Evolutionary conservation across 1,140 invertebrate species (phyloP).

Genomic region (Apocrypta bakeri): DNA sequence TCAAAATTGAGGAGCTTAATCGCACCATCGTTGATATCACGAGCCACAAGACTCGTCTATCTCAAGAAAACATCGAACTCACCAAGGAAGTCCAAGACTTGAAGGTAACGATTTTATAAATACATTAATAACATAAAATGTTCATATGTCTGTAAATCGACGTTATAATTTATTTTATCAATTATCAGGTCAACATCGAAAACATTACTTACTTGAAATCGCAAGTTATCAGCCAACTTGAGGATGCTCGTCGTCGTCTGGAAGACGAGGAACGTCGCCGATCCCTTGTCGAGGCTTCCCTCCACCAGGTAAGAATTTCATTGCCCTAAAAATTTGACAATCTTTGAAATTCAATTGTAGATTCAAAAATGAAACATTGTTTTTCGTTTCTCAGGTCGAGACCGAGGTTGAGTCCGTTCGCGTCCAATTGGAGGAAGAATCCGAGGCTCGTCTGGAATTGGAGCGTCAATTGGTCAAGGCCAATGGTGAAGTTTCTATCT

Average conservation of each 20-base stretch:
- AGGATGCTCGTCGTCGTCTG: conserved; percentile 92
- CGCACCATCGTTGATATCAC: conserved; percentile 96
- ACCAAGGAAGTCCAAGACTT: conserved; percentile 95
- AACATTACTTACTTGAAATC: conserved; percentile 91
- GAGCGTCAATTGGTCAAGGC: conserved; percentile 95
- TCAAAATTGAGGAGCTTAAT: conserved; percentile 96
- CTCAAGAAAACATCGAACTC: conserved; percentile 95
- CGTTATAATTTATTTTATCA: not conserved
- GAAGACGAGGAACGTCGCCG: conserved; percentile 97
- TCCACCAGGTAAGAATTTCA: conserved; percentile 82
- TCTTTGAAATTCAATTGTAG: not conserved
- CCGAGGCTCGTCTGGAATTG: conserved; percentile 93
- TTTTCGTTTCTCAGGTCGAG: conserved; percentile 80
- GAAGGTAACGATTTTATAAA: conserved; percentile 77
- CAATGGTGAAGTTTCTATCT: conserved; percentile 90
- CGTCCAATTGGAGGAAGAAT: conserved; percentile 95
- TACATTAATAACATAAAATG: not conserved
- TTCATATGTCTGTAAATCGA: not conserved
- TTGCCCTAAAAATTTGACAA: too few relatives aligned
- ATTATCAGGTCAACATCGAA: conserved; percentile 88
- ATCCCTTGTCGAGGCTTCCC: conserved; percentile 88
- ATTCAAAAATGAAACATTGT: not conserved
- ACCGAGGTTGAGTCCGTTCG: conserved; percentile 94
- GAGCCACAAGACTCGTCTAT: conserved; percentile 89
- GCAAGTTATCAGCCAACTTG: conserved; percentile 90